Evolutionary conservation across 2,888 invertebrate genomes (phyloP).

Genomic region (Drosophila paramelanica): DNA sequence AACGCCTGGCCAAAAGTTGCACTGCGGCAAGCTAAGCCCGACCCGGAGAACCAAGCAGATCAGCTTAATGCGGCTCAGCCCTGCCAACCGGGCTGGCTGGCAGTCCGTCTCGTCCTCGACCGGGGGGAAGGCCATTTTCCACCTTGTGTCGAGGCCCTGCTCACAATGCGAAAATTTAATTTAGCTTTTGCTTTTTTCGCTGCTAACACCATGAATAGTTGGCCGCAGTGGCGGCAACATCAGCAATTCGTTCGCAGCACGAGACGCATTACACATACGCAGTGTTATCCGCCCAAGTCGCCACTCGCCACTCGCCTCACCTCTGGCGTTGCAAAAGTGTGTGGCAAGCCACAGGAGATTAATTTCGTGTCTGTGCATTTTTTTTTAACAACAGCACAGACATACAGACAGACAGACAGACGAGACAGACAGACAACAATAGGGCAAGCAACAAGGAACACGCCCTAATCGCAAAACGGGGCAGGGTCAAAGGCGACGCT

Average conservation of each 20-base stretch:
- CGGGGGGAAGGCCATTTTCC: conserved; percentile 11
- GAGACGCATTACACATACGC: conserved; percentile 77
- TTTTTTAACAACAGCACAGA: conserved; percentile 27
- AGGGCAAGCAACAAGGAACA: conserved; percentile 23
- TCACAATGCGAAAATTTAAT: conserved; percentile 76
- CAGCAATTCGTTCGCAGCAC: conserved; percentile 34
- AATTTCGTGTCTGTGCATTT: conserved; percentile 74
- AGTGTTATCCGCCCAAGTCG: conserved; percentile 37
- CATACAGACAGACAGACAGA: no score
- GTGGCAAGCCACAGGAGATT: conserved; percentile 70
- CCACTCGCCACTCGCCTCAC: neutral
- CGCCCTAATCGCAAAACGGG: conserved; percentile 37
- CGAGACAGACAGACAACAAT: conserved; percentile 35
- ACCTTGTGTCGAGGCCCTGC: conserved; percentile 10
- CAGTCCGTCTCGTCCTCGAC: conserved; percentile 19
- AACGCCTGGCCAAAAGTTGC: conserved; percentile 33
- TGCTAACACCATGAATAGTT: conserved; percentile 44
- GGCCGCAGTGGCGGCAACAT: conserved; percentile 11
- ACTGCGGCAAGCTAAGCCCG: conserved; percentile 43
- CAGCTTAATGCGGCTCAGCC: conserved; percentile 73
- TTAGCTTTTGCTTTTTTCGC: conserved; percentile 65
- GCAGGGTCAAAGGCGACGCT: conserved; percentile 32
- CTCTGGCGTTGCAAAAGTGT: conserved; percentile 10
- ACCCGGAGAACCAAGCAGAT: conserved; percentile 46
- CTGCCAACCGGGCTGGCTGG: conserved; percentile 39